A percentile compares a stretch with the other conserved stretches of the same genome.
phyloP scores from a whole-genome alignment of 2,888 invertebrate genomes.

The Hermaeophaga mercurialis region DNA sequence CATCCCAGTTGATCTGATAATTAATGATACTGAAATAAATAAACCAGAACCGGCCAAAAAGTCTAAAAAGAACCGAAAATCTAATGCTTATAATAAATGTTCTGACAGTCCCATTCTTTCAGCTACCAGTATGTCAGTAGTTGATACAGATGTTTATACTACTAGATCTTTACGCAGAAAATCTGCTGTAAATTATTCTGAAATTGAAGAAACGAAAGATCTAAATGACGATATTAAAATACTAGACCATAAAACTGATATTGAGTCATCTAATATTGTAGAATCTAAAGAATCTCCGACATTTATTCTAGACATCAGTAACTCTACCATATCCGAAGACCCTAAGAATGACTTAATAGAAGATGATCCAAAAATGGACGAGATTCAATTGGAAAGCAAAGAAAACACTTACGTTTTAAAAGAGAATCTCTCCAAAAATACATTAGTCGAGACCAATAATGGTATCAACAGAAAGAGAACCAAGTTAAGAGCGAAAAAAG shows the following conservation, averaged over 20 bases:
- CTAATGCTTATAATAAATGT: background rate
- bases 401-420: conserved; percentile 13
- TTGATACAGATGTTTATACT: background rate
- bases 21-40: background rate
- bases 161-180: conserved; percentile 22
- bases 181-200: conserved; percentile 20
- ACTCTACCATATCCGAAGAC: background rate
- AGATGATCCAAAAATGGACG: background rate
- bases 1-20: too few species aligned
- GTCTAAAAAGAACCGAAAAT: background rate
- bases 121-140: too few species aligned
- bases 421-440: conserved; percentile 22
- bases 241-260: background rate
- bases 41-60: background rate
- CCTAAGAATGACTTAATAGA: background rate
- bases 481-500: conserved; percentile 13
- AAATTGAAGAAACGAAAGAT: conserved; percentile 20
- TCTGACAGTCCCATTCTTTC: background rate
- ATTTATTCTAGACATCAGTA: background rate
- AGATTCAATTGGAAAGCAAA: background rate
- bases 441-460: background rate
- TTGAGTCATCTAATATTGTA: background rate
- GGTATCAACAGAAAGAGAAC: conserved; percentile 11
- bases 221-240: background rate
- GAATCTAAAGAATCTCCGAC: background rate